Evolutionary conservation across 35 echinoderm and acorn worm genomes (phyloP), one percentile per base, ranked within the genome.

Genomic region (Ophioderma brevispina): DNA sequence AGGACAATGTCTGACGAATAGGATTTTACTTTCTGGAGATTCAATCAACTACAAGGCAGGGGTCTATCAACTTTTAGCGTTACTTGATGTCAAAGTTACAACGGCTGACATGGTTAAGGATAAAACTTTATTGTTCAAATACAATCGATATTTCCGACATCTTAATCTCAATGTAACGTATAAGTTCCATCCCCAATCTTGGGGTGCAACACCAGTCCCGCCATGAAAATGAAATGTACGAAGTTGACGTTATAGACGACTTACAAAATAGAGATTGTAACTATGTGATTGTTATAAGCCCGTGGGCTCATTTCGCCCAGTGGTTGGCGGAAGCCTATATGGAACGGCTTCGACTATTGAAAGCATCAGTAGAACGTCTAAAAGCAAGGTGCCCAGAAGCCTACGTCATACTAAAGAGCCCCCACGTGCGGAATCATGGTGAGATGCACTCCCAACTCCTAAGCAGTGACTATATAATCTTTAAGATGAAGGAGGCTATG

Each of bases 11-110:
- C 59, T 93, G 13, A 55, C 30, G 17, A 31, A 76, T 35, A 87
- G 35, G 75, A 77, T 33, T 36, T n/a, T 82, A 75, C 30, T 38
- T 93, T 13, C 76, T 81, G 92, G 92, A 10, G 92, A 93, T 59
- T 93, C 92, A 1, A 93, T 93, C 92, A 1, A 93, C 92, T 2
- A 84, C 81, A 21, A 35, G 92, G 1, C 92, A 88, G 34, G 85
- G 92, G 81, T 25, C 2, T 30, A 13, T 18, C 59, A 70, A 13
- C 59, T 70, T 8, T 70, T 78, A 31, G 18, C 56, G 13, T 37
- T 40, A 38, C 46, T 87, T n/a, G n/a, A n/a, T n/a, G n/a, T 36
- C 43, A 37, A 13, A 40, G 81, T 1, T 21, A 34, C 3, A 32
- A 35, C 25, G 30, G 2, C 3, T 78, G 0, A 78, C 36, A 36